Evolutionary conservation across 2,113 vertebrate species (phyloP), one percentile per base, ranked within the genome.

Genomic region (Dicaeum eximium): DNA sequence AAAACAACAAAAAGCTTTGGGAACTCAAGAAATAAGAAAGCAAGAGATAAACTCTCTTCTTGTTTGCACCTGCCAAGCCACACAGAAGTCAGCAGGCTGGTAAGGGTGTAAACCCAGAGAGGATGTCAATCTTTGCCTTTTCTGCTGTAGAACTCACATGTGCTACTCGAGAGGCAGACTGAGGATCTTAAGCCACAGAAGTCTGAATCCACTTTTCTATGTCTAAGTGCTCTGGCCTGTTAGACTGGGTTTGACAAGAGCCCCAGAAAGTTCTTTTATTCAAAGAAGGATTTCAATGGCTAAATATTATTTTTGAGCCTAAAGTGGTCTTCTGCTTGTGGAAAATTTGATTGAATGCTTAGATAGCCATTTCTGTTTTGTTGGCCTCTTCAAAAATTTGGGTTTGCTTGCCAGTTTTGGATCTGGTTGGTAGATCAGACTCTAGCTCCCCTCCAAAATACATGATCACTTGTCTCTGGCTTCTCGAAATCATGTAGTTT

Each of bases 401-500:
- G 60, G 6, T 64, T 56, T 1, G 0, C 33, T 69, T 53, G 45
- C 37, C 57, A 69, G 72, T 90, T 95, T 69, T 80, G 75, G 44
- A 74, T 92, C 20, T 90, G 70, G 42, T 90, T 92, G 62, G 72
- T 67, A 74, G 58, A 67, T 95, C 66, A n/a, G 77, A 84, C 94
- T 95, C 91, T 80, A 88, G 56, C 81, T 94, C 90, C 86, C 57
- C 78, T 91, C 93, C 51, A 86, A 72, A 95, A 93, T 73, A 91
- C 60, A 67, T 40, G 37, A 42, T 90, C 57, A 57, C 61, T 88
- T 94, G 42, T 61, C 45, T 84, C 31, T 57, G 83, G 44, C 92
- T 97, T 96, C 93, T 91, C 4, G 3, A 93, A 94, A 94, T 96
- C 61, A 92, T 96, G 47, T 90, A 21, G 69, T 81, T 94, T 85